Conservation (phyloP, 2,113 vertebrate species). For the Engystomops pustulosus region DNA sequence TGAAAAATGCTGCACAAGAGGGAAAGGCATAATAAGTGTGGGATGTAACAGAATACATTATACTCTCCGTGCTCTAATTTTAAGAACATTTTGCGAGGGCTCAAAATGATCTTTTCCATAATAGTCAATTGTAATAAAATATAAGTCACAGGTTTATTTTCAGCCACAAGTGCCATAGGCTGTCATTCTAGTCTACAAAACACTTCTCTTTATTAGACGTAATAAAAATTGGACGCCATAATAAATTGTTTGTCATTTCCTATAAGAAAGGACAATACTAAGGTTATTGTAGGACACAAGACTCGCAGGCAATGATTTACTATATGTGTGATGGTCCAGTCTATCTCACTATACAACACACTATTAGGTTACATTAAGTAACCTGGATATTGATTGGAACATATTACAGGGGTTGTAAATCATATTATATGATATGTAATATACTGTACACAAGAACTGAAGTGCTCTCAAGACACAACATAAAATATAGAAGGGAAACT, state of each 20-base stretch:
- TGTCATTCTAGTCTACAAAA: background rate
- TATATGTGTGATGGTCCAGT: background rate
- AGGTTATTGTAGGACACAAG: background rate
- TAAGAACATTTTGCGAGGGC: conserved; percentile 25
- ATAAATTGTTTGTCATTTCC: background rate
- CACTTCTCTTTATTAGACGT: background rate
- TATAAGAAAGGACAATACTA: background rate
- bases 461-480: background rate
- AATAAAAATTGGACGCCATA: background rate
- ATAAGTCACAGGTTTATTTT: background rate
- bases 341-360: background rate
- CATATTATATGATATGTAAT: conserved; percentile 8
- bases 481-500: no score
- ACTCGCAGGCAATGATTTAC: background rate
- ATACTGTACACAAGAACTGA: background rate
- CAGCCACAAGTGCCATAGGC: background rate
- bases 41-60: conserved; percentile 24
- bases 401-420: background rate
- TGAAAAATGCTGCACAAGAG: conserved; percentile 24
- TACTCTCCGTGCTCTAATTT: conserved; percentile 5
- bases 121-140: background rate
- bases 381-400: background rate
- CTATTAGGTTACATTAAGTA: conserved; percentile 1
- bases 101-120: conserved; percentile 17
- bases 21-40: conserved; percentile 34